Evolutionary conservation across 2,113 vertebrate genomes (phyloP).

Genomic region (Tricholaema leucomelas): DNA sequence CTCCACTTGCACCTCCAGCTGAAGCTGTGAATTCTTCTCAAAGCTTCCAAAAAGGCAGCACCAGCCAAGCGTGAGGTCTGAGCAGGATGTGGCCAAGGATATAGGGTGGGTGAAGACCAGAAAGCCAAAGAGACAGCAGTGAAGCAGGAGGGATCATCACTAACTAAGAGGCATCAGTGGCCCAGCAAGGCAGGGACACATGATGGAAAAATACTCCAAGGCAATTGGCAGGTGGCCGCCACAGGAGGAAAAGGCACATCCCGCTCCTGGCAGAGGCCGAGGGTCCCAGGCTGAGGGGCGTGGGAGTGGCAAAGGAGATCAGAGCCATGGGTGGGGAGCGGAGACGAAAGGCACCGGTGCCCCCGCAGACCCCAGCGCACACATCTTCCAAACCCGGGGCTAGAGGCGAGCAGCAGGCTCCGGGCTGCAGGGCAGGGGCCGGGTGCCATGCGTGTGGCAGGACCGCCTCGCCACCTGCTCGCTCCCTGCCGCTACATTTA

Average conservation of each 20-base stretch:
- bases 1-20: background rate
- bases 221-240: background rate
- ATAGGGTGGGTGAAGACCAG: background rate
- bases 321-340: background rate
- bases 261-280: rapidly evolving
- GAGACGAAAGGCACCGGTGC: background rate
- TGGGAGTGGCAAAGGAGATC: background rate
- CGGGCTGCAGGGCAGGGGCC: background rate
- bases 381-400: background rate
- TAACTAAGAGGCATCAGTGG: background rate
- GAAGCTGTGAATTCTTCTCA: background rate
- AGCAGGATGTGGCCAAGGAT: background rate
- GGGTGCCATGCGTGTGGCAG: rapidly evolving
- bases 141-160: background rate
- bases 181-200: background rate
- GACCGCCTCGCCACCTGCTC: constrained; percentile 36
- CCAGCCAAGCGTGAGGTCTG: background rate
- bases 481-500: background rate
- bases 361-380: background rate
- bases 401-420: rapidly evolving
- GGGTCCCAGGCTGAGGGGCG: background rate
- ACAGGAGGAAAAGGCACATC: background rate
- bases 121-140: background rate
- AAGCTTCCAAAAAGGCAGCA: background rate
- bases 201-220: background rate